Conservation (phyloP, 2,113 vertebrate species). For the Sorex araneus region DNA sequence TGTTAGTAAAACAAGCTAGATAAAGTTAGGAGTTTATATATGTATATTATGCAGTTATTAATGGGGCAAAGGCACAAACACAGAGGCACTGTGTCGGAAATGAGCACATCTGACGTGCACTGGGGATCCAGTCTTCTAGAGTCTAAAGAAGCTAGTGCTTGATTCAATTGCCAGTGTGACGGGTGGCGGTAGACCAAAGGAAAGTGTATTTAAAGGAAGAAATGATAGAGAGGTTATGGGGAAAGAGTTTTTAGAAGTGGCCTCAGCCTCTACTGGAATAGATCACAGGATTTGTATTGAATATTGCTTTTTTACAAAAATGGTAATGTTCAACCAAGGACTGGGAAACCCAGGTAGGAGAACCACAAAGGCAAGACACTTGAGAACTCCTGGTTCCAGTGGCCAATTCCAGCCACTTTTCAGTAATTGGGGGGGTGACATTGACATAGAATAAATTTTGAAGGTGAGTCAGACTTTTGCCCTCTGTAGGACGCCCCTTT, state of each 20-base stretch:
- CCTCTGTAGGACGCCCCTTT: constrained; percentile 77
- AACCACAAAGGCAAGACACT: constrained; percentile 86
- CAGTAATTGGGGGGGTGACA: constrained; percentile 60
- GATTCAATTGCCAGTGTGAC: not conserved
- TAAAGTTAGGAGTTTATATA: not conserved
- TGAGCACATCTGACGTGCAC: not conserved
- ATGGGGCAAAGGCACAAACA: constrained; percentile 17
- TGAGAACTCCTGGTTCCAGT: constrained; percentile 69
- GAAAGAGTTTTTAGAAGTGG: constrained; percentile 76
- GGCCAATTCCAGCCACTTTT: constrained; percentile 64
- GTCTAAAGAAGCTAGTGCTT: not conserved
- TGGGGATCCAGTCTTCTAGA: constrained; percentile 40
- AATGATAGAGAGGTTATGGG: not conserved
- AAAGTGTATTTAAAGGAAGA: not conserved
- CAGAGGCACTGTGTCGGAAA: not conserved
- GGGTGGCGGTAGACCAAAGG: not conserved
- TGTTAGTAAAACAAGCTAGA: not conserved
- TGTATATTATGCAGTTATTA: not conserved
- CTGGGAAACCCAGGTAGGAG: constrained; percentile 85
- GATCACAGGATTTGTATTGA: constrained; percentile 61
- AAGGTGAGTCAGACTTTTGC: constrained; percentile 63
- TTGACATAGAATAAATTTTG: constrained; percentile 62
- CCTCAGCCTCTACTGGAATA: constrained; percentile 84
- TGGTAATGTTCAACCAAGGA: constrained; percentile 83
- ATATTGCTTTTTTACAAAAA: constrained; percentile 57